Conservation (phyloP, 2,113 vertebrate genomes). For the Microcebus lehilahytsara region DNA sequence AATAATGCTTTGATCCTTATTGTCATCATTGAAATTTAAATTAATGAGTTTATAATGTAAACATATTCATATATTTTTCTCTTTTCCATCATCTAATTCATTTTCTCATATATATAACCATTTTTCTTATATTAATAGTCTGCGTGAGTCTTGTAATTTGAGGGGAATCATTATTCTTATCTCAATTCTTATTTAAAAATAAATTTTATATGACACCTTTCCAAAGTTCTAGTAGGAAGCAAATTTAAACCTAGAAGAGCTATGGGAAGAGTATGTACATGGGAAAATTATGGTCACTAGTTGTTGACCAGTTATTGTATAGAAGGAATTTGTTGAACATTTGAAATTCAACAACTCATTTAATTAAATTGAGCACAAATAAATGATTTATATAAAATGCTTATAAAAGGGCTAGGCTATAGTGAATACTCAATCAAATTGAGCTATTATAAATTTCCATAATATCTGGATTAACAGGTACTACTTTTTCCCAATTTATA, state of each 20-base stretch:
- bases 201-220: background rate
- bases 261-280: fast-evolving
- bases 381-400: background rate
- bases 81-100: background rate
- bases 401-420: background rate
- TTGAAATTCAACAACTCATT: background rate
- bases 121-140: background rate
- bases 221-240: background rate
- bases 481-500: background rate
- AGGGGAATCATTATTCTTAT: background rate
- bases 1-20: background rate
- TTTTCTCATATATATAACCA: background rate
- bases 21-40: background rate
- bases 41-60: background rate
- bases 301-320: background rate
- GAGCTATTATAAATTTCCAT: background rate
- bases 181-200: background rate
- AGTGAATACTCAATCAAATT: background rate
- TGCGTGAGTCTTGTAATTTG: background rate
- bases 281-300: background rate
- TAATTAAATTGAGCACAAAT: background rate
- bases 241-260: background rate
- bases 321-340: background rate
- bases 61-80: background rate
- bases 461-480: background rate